Evolutionary conservation across 2,888 invertebrate genomes (phyloP).

Genomic region (Poecilus cupreus): DNA sequence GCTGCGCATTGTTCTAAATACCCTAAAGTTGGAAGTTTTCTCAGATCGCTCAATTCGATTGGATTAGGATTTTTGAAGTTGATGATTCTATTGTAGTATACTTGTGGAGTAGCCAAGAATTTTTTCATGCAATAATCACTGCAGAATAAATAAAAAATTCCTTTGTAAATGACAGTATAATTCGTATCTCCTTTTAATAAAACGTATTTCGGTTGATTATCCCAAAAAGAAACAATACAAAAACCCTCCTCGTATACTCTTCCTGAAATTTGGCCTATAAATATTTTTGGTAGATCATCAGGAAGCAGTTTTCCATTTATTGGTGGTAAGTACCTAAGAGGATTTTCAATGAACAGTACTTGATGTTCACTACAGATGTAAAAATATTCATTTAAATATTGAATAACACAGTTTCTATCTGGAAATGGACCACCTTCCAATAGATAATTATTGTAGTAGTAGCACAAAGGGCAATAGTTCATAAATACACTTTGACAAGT

Average conservation of each 20-base stretch:
- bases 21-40: constrained; percentile 76
- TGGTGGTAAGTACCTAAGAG: constrained; percentile 72
- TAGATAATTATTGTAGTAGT: constrained; percentile 69
- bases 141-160: constrained; percentile 77
- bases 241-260: constrained; percentile 75
- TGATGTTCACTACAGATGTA: constrained; percentile 77
- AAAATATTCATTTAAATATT: constrained; percentile 73
- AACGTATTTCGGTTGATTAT: constrained; percentile 73
- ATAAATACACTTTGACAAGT: constrained; percentile 74
- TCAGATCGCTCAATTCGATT: constrained; percentile 70
- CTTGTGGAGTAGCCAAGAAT: constrained; percentile 75
- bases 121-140: constrained; percentile 73
- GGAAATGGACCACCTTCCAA: constrained; percentile 71
- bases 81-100: constrained; percentile 74
- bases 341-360: constrained; percentile 72
- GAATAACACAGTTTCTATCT: constrained; percentile 76
- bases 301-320: constrained; percentile 71
- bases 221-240: constrained; percentile 79
- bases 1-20: constrained; percentile 79
- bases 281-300: constrained; percentile 72
- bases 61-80: constrained; percentile 67
- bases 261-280: constrained; percentile 63
- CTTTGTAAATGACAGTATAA: constrained; percentile 74
- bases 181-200: constrained; percentile 72
- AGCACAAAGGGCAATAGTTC: constrained; percentile 78